Conservation (phyloP, 1,140 invertebrate genomes). For the Drosophila subpulchrella region DNA sequence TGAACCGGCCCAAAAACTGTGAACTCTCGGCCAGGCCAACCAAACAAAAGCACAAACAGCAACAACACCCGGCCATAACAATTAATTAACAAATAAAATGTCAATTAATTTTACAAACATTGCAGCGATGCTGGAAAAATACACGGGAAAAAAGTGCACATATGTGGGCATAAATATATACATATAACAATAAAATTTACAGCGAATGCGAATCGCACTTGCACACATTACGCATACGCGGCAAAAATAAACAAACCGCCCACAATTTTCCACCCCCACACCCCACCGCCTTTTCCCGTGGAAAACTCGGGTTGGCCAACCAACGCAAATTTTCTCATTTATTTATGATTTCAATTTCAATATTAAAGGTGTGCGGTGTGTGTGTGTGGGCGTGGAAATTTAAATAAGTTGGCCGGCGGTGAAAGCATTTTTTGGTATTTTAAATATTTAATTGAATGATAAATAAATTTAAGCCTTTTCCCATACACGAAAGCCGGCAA, state of each 20-base stretch:
- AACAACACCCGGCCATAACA: constrained; percentile 66
- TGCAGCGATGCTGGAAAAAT: constrained; percentile 38
- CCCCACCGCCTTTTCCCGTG: neutral
- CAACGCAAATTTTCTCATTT: constrained; percentile 74
- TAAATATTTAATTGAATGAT: constrained; percentile 84
- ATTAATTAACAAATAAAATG: constrained; percentile 84
- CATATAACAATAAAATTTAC: constrained; percentile 78
- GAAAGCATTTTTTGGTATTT: constrained; percentile 82
- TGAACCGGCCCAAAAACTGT: constrained; percentile 9
- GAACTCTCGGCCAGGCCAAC: constrained; percentile 35
- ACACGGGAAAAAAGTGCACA: constrained; percentile 18
- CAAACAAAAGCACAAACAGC: constrained; percentile 30
- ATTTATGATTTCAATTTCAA: constrained; percentile 83
- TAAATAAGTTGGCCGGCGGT: constrained; percentile 70
- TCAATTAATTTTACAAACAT: constrained; percentile 83
- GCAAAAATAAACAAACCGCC: constrained; percentile 47
- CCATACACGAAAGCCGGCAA: constrained; percentile 16
- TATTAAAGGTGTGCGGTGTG: constrained; percentile 69
- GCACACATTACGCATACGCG: constrained; percentile 14
- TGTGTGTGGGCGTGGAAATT: constrained; percentile 28
- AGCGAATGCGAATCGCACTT: constrained; percentile 31
- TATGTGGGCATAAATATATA: constrained; percentile 26
- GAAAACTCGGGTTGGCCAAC: constrained; percentile 8
- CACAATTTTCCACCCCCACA: neutral
- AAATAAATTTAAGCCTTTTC: constrained; percentile 72